Evolutionary conservation across 2,113 vertebrate species (phyloP).

Genomic region (Phyllopteryx taeniolatus): DNA sequence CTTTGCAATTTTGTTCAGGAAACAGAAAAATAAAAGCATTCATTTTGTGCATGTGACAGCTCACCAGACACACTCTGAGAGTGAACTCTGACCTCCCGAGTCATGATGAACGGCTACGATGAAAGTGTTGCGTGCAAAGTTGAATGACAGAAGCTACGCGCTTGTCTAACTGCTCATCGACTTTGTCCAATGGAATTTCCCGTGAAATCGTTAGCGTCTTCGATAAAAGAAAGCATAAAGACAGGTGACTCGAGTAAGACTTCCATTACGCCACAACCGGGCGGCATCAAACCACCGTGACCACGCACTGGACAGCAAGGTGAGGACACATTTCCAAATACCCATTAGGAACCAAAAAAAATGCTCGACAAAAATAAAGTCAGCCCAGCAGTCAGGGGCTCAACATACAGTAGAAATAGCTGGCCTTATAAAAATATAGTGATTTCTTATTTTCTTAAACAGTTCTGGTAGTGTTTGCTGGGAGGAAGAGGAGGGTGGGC

Average conservation of each 20-base stretch:
- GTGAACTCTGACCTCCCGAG: constrained; percentile 35
- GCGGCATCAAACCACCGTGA: constrained; percentile 51
- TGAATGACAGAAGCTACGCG: constrained; percentile 26
- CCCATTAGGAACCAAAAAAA: constrained; percentile 55
- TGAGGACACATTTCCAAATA: constrained; percentile 46
- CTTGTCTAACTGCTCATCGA: constrained; percentile 18
- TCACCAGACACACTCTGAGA: constrained; percentile 29
- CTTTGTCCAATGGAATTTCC: constrained; percentile 17
- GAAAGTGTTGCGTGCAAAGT: constrained; percentile 73
- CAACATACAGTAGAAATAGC: constrained; percentile 77
- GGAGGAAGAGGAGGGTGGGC: constrained; percentile 33
- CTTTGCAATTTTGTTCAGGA: constrained; percentile 43
- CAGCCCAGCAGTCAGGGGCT: constrained; percentile 52
- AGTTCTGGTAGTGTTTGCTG: constrained; percentile 52
- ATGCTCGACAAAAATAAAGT: constrained; percentile 67
- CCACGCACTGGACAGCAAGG: constrained; percentile 42
- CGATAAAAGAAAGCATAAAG: constrained; percentile 33
- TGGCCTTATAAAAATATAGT: constrained; percentile 76
- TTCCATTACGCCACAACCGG: constrained; percentile 52
- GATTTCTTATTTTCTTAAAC: constrained; percentile 66
- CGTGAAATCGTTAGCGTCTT: constrained; percentile 28
- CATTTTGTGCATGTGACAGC: constrained; percentile 41
- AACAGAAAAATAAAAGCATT: constrained; percentile 45
- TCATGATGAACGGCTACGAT: constrained; percentile 52
- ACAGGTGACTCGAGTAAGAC: constrained; percentile 15